Base-by-base conservation (phyloP, 1,140 invertebrate species). In the Drosophila rhopaloa region DNA sequence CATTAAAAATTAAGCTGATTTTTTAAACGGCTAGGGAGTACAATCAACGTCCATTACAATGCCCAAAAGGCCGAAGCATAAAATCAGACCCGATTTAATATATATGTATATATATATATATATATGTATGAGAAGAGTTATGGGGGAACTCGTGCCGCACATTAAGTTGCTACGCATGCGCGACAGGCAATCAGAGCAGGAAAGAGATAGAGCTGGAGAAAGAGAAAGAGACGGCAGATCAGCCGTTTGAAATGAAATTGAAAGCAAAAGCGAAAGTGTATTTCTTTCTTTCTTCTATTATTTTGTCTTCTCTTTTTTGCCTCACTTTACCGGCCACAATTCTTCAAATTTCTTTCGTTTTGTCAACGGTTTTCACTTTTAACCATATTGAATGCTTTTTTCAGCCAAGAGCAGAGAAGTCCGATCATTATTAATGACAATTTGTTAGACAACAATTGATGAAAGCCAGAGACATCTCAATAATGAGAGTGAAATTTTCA, bases 261-360 rank as follows among this genome's bases (percentile, higher is more conserved):
- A 85, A 85, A 85, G 82, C 82, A 86, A 79, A 86, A 85, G 78
- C 82, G 82, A 85, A 85, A 85, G 82, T 85, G 82, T 86, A 86
- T 81, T 81, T 66, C 58, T 76, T 67, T 77, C 32, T 61, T 41
- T 47, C 68, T 63, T 56, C 43, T 48, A 47, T 72, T 76, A 44
- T 44, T 76, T 68, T 43, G 60, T 63, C n/a, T 58, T 38, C 43
- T 16, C 9, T 48, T 14, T 58, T 24, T 50, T 37, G 41, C 29
- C 40, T 14, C 14, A 14, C 57, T 60, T 61, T 55, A 37, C 54
- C 51, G 46, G 40, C 72, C 68, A 77, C 79, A 77, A 82, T 82
- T 82, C 80, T 82, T 82, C 80, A 82, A 83, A 81, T 61, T 71
- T 71, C 67, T 81, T 83, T 82, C 63, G 79, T 79, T 83, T 71